A percentile compares a stretch with the other conserved stretches of the same genome.
Conservation (phyloP, 2,113 vertebrate species). For the Bujurquina vittata region DNA sequence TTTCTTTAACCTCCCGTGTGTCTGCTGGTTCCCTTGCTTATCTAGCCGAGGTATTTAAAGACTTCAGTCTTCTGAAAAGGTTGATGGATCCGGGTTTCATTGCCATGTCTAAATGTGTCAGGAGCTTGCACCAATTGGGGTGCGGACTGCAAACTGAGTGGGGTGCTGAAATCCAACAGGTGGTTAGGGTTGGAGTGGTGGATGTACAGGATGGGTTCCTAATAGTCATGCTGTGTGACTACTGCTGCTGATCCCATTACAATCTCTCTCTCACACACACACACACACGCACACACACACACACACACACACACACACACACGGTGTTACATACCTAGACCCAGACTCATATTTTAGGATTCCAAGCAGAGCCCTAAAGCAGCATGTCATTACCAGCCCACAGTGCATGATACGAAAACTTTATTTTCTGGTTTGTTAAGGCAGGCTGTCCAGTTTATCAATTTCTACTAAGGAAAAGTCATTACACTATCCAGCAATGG, state of each 20-base stretch:
- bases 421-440: slow-evolving; percentile 12
- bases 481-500: not conserved
- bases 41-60: not conserved
- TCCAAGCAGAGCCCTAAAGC: not conserved
- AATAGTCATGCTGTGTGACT: slow-evolving; percentile 44
- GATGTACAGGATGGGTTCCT: not conserved
- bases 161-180: slow-evolving; percentile 12
- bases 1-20: not conserved
- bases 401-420: not conserved
- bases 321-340: not conserved
- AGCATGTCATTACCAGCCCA: not conserved
- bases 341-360: not conserved
- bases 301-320: not conserved
- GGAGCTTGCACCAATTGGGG: not conserved
- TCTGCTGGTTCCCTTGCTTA: not conserved
- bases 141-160: not conserved
- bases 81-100: slow-evolving; percentile 28
- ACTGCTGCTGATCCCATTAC: slow-evolving; percentile 38
- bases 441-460: not conserved
- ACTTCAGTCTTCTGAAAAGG: slow-evolving; percentile 12
- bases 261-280: not conserved
- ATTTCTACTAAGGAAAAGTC: accelerated
- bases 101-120: slow-evolving; percentile 1
- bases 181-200: not conserved
- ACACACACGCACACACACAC: not conserved